Base-by-base conservation (phyloP, 2,113 vertebrate genomes). In the Anoura caudifer region DNA sequence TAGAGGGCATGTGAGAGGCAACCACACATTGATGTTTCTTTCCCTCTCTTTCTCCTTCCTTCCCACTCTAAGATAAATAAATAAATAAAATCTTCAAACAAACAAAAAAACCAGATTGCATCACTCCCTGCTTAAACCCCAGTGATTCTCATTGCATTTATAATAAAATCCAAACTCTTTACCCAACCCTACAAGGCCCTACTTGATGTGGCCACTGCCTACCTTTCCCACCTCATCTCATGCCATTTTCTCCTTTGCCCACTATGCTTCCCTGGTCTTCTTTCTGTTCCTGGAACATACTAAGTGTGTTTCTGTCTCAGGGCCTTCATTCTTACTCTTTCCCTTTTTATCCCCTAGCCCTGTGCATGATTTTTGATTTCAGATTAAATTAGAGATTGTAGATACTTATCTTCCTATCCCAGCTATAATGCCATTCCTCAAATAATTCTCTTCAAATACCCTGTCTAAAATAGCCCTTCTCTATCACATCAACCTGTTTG, bases 291-390 rank as follows among this genome's bases (percentile, higher is more conserved):
- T 91, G 61, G 31, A 87, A 77, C 36, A 70, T 69, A 63, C 7
- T 81, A 80, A 81, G 43, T 75, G 9, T 54, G 28, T 85, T 76
- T 95, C 28, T 75, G 11, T 54, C 41, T 38, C 26, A 45, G 24
- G 47, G 22, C 43, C 56, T 87, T 88, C 87, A n/a, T 94, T 86
- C 52, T 45, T 77, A 15, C 19, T 91, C 63, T 92, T 73, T n/a
- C 15, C 45, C 82, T 54, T 82, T 87, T 75, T 79, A 70, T 50
- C 9, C 31, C 38, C 63, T 67, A 69, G 17, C 41, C 91, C 81
- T 96, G 85, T 86, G 33, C 33, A 41, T 87, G 76, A 50, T 17
- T 91, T 91, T 93, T 83, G 87, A 83, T 94, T 94, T 94, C 76
- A 84, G 20, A 75, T 67, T 72, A 83, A 67, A 50, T 47, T 93